Evolutionary conservation across 35 echinoderm and acorn worm genomes (phyloP).

Genomic region (Acanthaster planci): DNA sequence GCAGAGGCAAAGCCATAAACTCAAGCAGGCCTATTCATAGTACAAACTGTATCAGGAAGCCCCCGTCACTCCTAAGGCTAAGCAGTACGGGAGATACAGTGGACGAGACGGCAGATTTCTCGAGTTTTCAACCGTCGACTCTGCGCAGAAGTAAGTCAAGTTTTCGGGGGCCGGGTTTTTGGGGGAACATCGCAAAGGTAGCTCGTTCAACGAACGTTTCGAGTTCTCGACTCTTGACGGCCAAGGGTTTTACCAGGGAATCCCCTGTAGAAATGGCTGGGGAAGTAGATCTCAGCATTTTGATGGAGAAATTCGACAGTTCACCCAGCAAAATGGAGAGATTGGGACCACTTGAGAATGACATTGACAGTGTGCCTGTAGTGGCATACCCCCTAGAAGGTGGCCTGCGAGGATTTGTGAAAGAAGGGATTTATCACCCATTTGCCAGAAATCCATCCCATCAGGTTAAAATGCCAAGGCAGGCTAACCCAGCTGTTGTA

Average conservation of each 20-base stretch:
- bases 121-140: background rate
- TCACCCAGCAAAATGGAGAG: background rate
- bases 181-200: background rate
- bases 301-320: background rate
- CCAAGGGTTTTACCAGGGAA: background rate
- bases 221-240: no score
- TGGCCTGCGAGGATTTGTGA: background rate
- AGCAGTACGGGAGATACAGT: conserved; percentile 25
- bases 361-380: background rate
- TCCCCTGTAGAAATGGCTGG: background rate
- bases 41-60: background rate
- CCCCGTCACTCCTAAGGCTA: background rate
- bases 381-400: background rate
- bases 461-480: background rate
- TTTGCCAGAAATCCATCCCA: background rate
- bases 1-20: background rate
- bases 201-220: background rate
- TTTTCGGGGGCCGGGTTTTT: background rate
- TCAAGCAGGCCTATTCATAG: background rate
- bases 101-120: background rate
- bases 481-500: background rate
- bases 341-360: background rate
- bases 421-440: conserved; percentile 22
- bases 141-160: background rate
- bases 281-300: background rate